These are phyloP conservation scores for Drosophila tripunctata DNA, from an alignment of 2,888 invertebrate species.

Conservation along the genomic window DNA sequence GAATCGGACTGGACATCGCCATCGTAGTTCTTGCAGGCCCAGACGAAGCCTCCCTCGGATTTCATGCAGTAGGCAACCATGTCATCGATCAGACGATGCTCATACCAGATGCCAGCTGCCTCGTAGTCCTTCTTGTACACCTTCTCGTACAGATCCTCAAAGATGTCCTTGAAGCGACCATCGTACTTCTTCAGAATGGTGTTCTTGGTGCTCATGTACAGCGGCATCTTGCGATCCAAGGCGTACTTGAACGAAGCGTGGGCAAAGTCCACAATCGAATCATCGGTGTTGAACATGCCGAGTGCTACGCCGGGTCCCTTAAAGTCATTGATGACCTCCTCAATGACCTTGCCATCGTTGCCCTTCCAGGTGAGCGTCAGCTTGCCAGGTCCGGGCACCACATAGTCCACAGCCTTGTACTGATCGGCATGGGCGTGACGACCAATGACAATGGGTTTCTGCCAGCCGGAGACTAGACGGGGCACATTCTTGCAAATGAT, in stretches of 20 bases:
- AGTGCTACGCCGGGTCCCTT: conserved; percentile 95
- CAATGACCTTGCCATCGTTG: conserved; percentile 86
- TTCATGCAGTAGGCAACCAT: conserved; percentile 99
- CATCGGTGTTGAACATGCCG: conserved; percentile 98
- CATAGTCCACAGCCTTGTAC: conserved; percentile 98
- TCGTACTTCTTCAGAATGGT: conserved; percentile 98
- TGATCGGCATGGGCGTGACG: conserved; percentile 99
- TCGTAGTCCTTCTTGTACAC: conserved; percentile 94
- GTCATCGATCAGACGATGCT: conserved; percentile 98
- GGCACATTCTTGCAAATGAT: conserved; percentile 97
- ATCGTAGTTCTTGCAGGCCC: conserved; percentile 99
- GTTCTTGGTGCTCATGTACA: conserved; percentile 98
- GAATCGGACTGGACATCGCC: conserved; percentile 99
- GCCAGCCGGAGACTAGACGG: conserved; percentile 96
- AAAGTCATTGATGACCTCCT: conserved; percentile 92
- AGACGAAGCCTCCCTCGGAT: conserved; percentile 99
- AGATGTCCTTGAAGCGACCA: conserved; percentile 98
- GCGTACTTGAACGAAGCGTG: conserved; percentile 97
- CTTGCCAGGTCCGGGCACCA: conserved; percentile 95
- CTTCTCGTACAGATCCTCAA: conserved; percentile 96
- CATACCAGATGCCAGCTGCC: conserved; percentile 96
- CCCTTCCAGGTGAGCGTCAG: conserved; percentile 91
- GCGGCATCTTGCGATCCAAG: conserved; percentile 92
- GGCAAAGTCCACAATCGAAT: conserved; percentile 96
- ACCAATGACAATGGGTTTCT: conserved; percentile 98